Percentiles rank a stretch among this genome's conserved stretches.
phyloP scores from a whole-genome alignment of 2,113 vertebrate genomes.

The Junco hyemalis region DNA sequence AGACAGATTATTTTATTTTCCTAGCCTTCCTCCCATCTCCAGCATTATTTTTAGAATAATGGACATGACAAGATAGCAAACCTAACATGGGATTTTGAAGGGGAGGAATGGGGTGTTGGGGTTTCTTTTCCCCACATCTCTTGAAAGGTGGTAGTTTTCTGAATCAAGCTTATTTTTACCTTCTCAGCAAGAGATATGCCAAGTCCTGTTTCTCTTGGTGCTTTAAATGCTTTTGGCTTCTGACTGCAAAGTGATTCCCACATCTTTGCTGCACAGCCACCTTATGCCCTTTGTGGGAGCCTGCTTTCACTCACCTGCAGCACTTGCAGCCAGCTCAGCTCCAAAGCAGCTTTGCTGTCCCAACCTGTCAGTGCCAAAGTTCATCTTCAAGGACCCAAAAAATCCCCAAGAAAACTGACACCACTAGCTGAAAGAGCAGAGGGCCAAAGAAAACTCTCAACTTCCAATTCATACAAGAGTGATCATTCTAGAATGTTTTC shows the following conservation, averaged over 20 bases:
- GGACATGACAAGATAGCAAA: background rate
- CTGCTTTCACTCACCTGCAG: background rate
- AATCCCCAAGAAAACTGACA: background rate
- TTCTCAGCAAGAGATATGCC: background rate
- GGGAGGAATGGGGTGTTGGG: background rate
- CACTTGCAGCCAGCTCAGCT: background rate
- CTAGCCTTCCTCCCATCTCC: background rate
- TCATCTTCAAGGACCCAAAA: background rate
- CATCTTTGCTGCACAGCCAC: background rate
- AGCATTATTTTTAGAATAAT: background rate
- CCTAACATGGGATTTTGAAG: background rate
- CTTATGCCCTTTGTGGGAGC: background rate
- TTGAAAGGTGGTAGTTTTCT: background rate
- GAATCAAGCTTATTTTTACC: background rate
- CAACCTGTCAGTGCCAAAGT: background rate
- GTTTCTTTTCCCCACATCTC: rapidly evolving
- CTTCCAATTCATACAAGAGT: background rate
- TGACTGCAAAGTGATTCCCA: background rate
- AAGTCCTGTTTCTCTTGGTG: background rate
- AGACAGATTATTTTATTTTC: background rate
- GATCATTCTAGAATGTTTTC: background rate
- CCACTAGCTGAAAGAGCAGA: background rate
- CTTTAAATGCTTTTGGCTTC: background rate
- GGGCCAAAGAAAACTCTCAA: background rate
- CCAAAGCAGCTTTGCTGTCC: background rate